phyloP scores from a whole-genome alignment of 2,888 invertebrate species.

The Epinotia bilunana region DNA sequence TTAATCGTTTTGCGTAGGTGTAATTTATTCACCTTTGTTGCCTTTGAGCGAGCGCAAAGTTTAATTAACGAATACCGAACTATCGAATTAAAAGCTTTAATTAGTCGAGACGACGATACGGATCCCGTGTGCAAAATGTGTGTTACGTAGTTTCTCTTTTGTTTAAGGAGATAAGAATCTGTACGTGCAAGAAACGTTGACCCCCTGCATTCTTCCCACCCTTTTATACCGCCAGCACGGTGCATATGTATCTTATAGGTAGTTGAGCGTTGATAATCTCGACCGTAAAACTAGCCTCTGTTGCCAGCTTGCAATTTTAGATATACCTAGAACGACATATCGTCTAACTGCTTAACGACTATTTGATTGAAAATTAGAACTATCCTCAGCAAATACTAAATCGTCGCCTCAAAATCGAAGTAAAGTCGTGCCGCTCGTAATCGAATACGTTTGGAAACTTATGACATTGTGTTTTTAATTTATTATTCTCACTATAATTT shows the following conservation, averaged over 20 bases:
- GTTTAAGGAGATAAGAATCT: slow-evolving; percentile 39
- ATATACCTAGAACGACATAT: no score
- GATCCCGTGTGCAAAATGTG: slow-evolving; percentile 43
- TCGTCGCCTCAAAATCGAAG: not conserved
- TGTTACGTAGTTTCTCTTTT: slow-evolving; percentile 44
- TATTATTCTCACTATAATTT: no score
- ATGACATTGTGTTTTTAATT: no score
- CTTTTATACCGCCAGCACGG: slow-evolving; percentile 25
- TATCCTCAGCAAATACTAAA: slow-evolving; percentile 12
- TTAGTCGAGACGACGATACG: slow-evolving; percentile 44
- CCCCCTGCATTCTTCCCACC: slow-evolving; percentile 44
- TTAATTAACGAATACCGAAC: slow-evolving; percentile 40
- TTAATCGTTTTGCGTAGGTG: slow-evolving; percentile 1
- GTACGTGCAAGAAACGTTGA: slow-evolving; percentile 40
- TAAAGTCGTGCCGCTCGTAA: slow-evolving; percentile 29
- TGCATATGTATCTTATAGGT: not conserved
- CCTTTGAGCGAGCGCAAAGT: slow-evolving; percentile 28
- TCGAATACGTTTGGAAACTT: not conserved
- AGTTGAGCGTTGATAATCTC: slow-evolving; percentile 21
- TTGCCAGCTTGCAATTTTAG: not conserved
- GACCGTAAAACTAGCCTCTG: slow-evolving; percentile 5
- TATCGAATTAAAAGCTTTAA: slow-evolving; percentile 45
- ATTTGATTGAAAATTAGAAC: not conserved
- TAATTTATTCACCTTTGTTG: slow-evolving; percentile 19
- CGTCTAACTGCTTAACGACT: not conserved